Evolutionary conservation across 1,140 invertebrate genomes (phyloP), one percentile per base, ranked within the genome.

Genomic region (Argopecten irradians): DNA sequence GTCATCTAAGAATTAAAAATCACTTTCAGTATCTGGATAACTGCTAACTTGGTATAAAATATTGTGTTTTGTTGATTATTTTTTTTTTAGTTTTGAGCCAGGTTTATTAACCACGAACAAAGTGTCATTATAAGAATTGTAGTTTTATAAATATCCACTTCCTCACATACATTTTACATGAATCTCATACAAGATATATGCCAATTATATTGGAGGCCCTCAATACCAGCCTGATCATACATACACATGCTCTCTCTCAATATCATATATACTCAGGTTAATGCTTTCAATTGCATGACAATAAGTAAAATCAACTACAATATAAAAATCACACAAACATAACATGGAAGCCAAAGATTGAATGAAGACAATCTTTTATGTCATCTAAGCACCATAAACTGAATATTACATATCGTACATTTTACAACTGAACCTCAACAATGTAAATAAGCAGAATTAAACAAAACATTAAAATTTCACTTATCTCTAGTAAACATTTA

Each of bases 301-400:
- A 71, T 71, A 71, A 71, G 14, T 28, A 71, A 28, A 28, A 7
- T 71, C 55, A 71, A 71, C 55, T 71, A 71, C 55, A 71, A n/a
- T 71, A 28, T 71, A n/a, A 71, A 46, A 71, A 71, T 5, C 55
- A 71, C 55, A 71, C n/a, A 28, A 71, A 71, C 8, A 3, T 71
- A 71, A 8, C 22, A 71, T 71, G 55, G 55, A 71, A 71, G 55
- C 55, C n/a, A 71, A 71, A 71, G 55, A 71, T 71, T 71, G 55
- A 71, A 28, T 71, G n/a, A 46, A 46, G 22, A 46, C 43, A 46
- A 71, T 71, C 55, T 71, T 71, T 71, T 28, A 71, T 71, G 55
- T 71, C 55, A 28, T 71, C 55, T 71, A 71, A 71, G 55, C 55
- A 71, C 55, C 55, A 71, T 71, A 8, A 71, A 71, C 28, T 71